Conservation (phyloP, 2,113 vertebrate species). For the Apeltes quadracus region DNA sequence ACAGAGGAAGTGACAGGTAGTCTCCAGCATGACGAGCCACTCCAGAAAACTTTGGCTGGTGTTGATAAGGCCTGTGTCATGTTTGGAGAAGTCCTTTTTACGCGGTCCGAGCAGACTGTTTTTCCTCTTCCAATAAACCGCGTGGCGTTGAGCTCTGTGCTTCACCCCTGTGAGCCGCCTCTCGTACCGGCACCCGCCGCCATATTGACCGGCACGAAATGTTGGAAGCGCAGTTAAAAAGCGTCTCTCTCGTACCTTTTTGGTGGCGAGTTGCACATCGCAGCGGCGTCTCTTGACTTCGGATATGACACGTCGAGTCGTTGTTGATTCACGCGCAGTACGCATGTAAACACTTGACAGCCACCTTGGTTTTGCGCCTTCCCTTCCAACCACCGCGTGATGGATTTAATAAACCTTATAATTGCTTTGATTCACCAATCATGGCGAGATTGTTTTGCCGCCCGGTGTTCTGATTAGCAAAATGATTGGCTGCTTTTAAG, state of each 20-base stretch:
- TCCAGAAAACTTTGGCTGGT: conserved; percentile 58
- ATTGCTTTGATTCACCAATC: conserved; percentile 77
- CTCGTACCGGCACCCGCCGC: conserved; percentile 37
- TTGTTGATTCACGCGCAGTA: conserved; percentile 69
- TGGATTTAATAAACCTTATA: conserved; percentile 73
- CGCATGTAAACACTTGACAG: conserved; percentile 75
- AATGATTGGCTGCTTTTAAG: conserved; percentile 65
- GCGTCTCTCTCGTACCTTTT: conserved; percentile 46
- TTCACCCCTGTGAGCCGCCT: conserved; percentile 43
- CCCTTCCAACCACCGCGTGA: conserved; percentile 58
- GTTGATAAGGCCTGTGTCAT: conserved; percentile 64
- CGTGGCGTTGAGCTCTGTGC: conserved; percentile 41
- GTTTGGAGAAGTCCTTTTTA: conserved; percentile 48
- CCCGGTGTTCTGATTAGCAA: conserved; percentile 67
- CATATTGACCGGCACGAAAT: conserved; percentile 52
- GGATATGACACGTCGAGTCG: conserved; percentile 60
- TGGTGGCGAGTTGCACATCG: conserved; percentile 51
- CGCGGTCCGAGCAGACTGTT: conserved; percentile 47
- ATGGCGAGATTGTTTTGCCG: conserved; percentile 67
- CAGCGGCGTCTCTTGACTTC: conserved; percentile 73
- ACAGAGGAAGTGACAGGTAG: conserved; percentile 57
- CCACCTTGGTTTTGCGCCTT: conserved; percentile 60
- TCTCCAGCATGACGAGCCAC: conserved; percentile 55
- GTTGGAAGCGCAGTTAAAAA: conserved; percentile 60
- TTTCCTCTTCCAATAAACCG: conserved; percentile 63